phyloP scores from a whole-genome alignment of 2,888 invertebrate genomes.

The Gnatocerus cornutus region DNA sequence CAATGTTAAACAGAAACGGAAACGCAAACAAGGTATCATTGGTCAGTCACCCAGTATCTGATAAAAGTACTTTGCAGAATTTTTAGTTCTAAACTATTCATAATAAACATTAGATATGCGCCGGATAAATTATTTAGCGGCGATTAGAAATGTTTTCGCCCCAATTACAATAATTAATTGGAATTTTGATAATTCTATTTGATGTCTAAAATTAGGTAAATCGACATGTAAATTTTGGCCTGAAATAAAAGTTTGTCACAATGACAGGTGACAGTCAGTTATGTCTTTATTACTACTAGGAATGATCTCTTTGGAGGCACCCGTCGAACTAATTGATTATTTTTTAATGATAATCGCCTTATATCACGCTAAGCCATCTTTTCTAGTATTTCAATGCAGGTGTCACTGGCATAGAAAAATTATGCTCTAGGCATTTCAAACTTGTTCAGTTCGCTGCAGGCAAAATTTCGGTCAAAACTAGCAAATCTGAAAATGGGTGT shows the following conservation, averaged over 20 bases:
- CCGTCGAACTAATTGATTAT: conserved; percentile 6
- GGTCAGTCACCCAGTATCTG: conserved; percentile 2
- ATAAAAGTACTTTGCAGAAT: neutral
- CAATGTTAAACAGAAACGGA: conserved; percentile 12
- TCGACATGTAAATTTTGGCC: conserved; percentile 14
- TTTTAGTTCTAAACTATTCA: no score
- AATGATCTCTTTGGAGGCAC: conserved; percentile 14
- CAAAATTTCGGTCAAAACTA: neutral
- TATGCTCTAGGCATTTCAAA: neutral
- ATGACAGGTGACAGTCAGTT: conserved; percentile 16
- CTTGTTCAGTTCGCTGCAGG: neutral
- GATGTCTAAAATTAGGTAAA: neutral
- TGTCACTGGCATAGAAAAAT: conserved; percentile 3
- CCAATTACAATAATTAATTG: conserved; percentile 5
- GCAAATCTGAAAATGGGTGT: conserved; percentile 3
- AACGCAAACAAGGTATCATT: conserved; percentile 7
- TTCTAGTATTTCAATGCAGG: conserved; percentile 12
- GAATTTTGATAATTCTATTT: neutral
- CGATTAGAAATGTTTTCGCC: conserved; percentile 2
- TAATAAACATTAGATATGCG: conserved; percentile 17
- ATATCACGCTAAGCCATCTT: conserved; percentile 12
- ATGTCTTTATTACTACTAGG: neutral
- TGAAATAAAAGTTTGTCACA: conserved; percentile 23
- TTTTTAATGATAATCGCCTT: conserved; percentile 3
- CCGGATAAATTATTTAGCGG: conserved; percentile 5